Base-by-base conservation (phyloP, 2,113 vertebrate genomes). In the Rallus limicola region DNA sequence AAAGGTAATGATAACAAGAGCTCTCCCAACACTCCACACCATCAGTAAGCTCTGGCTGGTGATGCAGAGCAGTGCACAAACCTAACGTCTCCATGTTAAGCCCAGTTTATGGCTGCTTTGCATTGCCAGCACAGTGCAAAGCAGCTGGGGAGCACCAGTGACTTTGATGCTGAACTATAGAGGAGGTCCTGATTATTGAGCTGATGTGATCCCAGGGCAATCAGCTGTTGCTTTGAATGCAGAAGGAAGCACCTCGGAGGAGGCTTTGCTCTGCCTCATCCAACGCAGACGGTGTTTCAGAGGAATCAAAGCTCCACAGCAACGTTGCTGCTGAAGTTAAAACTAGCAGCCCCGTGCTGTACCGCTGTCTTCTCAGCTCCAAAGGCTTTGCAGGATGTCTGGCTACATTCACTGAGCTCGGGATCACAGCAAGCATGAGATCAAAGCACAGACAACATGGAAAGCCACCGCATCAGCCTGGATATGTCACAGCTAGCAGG, bases 271-370 rank as follows among this genome's bases (percentile, higher is more conserved):
- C 40, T 77, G 55, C 55, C 40, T 48, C n/a, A 36, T 33, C 44
- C 70, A 46, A 40, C 38, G 44, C 26, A 24, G 69, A 1, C 36
- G 0, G 4, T 1, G 0, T 33, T 58, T 26, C 59, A 42, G 55
- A 83, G 63, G 31, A 70, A 62, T 46, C 85, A 67, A 36, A 91
- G 63, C 74, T 62, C 48, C 44, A 7, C 11, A 21, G 20, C 18
- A 1, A 0, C 60, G 24, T 17, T 48, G n/a, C 29, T 0, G 5
- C 24, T 23, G 74, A 50, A 46, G 67, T 82, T 16, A 7, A 34
- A 33, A 16, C 16, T 3, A 60, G 67, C 52, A 56, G 70, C 29
- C 13, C 25, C 5, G 2, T 2, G 13, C 60, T 3, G 4, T 10
- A 16, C 8, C 4, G 0, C 42, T 52, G 33, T 14, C 33, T 62